phyloP scores from a whole-genome alignment of 1,140 invertebrate species.

The Lepidurus arcticus region DNA sequence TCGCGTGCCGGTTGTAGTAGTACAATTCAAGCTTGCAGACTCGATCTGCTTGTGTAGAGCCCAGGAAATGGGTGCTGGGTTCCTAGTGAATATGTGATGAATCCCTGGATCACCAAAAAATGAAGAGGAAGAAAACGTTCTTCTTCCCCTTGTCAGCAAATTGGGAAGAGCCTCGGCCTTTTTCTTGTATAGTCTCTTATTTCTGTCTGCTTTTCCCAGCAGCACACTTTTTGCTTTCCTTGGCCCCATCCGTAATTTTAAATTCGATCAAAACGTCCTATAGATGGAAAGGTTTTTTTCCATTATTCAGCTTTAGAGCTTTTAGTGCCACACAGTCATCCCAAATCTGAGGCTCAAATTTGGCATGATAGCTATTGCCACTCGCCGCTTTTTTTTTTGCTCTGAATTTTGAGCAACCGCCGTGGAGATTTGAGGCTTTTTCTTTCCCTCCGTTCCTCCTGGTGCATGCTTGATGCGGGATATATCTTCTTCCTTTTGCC shows the following conservation, averaged over 20 bases:
- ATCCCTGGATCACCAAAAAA: constrained; percentile 19
- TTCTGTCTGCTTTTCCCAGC: background rate
- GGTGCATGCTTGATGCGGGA: too few species aligned
- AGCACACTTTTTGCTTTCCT: background rate
- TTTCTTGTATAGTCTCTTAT: background rate
- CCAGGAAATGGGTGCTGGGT: background rate
- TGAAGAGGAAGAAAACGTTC: background rate
- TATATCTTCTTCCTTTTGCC: too few species aligned
- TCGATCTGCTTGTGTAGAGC: background rate
- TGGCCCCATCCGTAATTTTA: background rate
- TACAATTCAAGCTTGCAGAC: background rate
- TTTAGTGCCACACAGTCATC: too few species aligned
- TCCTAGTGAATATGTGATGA: constrained; percentile 13
- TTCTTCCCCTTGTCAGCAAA: constrained; percentile 15
- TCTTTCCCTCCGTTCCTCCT: too few species aligned
- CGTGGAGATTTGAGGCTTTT: too few species aligned
- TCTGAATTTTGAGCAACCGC: too few species aligned
- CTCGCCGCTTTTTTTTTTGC: too few species aligned
- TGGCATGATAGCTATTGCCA: too few species aligned
- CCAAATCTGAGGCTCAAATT: too few species aligned
- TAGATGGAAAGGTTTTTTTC: background rate
- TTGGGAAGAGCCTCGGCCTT: background rate
- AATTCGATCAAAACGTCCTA: background rate
- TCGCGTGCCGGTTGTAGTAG: too few species aligned
- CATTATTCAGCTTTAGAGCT: background rate